Percentiles rank a stretch among this genome's conserved stretches.
These are phyloP conservation scores for Oscheius myriophilus DNA, from an alignment of 2,888 invertebrate species.

Conservation along the genomic window DNA sequence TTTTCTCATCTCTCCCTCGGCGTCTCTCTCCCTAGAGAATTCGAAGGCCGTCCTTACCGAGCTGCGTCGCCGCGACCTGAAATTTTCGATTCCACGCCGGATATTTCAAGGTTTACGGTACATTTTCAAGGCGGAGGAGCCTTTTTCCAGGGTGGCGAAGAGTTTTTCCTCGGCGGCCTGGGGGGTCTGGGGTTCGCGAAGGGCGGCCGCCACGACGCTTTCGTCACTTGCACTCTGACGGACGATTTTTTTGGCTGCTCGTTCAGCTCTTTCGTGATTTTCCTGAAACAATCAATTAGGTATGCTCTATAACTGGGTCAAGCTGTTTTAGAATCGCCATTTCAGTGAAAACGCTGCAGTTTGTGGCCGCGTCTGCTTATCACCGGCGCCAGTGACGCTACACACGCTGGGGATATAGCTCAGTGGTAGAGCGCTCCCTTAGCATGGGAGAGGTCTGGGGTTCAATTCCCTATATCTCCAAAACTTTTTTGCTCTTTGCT, in stretches of 20 bases:
- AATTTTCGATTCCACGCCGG: not conserved
- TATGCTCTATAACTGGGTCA: too few species aligned
- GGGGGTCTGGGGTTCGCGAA: not conserved
- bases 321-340: too few species aligned
- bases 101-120: not conserved
- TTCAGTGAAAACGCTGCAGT: too few species aligned
- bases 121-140: conserved; percentile 1
- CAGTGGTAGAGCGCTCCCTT: conserved; percentile 58
- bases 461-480: conserved; percentile 50
- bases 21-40: conserved; percentile 22
- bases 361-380: too few species aligned
- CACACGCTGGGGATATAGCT: conserved; percentile 44
- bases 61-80: conserved; percentile 13
- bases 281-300: conserved; percentile 23
- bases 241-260: conserved; percentile 7
- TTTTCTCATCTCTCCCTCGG: conserved; percentile 1
- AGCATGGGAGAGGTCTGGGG: conserved; percentile 55
- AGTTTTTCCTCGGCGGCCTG: conserved; percentile 14
- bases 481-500: too few species aligned
- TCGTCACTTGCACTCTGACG: conserved; percentile 16
- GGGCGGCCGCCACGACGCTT: not conserved
- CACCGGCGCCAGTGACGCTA: too few species aligned
- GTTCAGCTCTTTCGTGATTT: conserved; percentile 21
- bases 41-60: conserved; percentile 16
- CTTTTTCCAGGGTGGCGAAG: conserved; percentile 26